A percentile compares a stretch with the other conserved stretches of the same genome.
Evolutionary conservation across 2,113 vertebrate genomes (phyloP).

Genomic region (Dipodomys merriami): DNA sequence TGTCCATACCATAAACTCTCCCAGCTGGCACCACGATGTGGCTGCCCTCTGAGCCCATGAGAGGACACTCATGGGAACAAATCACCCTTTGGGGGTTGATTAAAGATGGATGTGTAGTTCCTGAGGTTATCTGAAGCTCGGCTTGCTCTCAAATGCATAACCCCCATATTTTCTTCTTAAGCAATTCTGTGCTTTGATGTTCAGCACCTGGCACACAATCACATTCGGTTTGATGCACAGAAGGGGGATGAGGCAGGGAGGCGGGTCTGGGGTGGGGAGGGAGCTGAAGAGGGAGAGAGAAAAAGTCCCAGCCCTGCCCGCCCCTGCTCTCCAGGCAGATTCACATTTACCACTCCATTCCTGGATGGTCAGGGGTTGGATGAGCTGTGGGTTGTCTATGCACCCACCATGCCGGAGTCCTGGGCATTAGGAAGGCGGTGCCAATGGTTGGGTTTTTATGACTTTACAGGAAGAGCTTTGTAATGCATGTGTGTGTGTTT

Average conservation of each 20-base stretch:
- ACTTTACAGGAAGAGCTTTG: conserved; percentile 22
- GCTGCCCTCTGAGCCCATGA: fast-evolving
- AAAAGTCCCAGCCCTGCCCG: background rate
- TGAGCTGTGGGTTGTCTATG: background rate
- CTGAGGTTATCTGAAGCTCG: conserved; percentile 9
- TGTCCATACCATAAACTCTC: background rate
- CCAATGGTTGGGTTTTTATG: conserved; percentile 5
- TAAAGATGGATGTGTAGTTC: background rate
- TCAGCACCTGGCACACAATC: background rate
- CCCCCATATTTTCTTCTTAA: conserved; percentile 72
- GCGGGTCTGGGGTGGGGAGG: background rate
- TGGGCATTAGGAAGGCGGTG: background rate
- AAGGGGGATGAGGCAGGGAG: background rate
- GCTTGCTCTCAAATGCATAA: conserved; percentile 59
- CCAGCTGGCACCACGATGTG: background rate
- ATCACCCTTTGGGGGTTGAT: conserved; percentile 28
- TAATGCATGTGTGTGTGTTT: background rate
- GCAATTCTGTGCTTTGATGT: conserved; percentile 66
- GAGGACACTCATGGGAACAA: background rate
- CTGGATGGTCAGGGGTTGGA: conserved; percentile 62
- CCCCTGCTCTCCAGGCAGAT: conserved; percentile 4
- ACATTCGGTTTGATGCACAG: conserved; percentile 48
- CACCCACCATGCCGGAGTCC: background rate
- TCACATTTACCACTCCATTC: conserved; percentile 55
- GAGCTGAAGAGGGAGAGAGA: background rate